Evolutionary conservation across 1,140 invertebrate genomes (phyloP).

Genomic region (Acromyrmex charruanus): DNA sequence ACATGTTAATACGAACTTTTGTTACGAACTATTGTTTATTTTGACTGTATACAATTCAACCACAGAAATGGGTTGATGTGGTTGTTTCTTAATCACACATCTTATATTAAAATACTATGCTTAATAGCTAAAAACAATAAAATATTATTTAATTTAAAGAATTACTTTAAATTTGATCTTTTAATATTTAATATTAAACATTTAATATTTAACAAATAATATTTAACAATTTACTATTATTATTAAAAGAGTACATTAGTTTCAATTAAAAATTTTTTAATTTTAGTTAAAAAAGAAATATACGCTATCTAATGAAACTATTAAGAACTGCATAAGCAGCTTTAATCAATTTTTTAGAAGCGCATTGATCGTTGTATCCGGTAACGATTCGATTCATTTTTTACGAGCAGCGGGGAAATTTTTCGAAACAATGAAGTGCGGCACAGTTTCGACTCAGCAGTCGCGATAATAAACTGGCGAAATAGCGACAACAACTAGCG

Average conservation of each 20-base stretch:
- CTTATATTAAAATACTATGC: too few species aligned
- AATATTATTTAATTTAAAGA: too few species aligned
- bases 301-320: neutral
- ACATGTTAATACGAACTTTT: too few species aligned
- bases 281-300: neutral
- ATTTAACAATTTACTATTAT: neutral
- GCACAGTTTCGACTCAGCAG: neutral
- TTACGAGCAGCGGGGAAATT: neutral
- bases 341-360: neutral
- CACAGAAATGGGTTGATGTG: too few species aligned
- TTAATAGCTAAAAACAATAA: too few species aligned
- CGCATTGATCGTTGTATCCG: neutral
- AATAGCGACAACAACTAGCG: neutral
- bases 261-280: neutral
- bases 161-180: too few species aligned
- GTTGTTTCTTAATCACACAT: too few species aligned
- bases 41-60: too few species aligned
- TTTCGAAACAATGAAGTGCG: neutral
- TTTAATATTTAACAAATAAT: too few species aligned
- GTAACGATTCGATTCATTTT: conserved; percentile 14
- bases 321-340: neutral
- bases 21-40: too few species aligned
- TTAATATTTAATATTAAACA: too few species aligned
- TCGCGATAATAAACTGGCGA: conserved; percentile 16
- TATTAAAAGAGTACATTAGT: neutral